Evolutionary conservation across 2,113 vertebrate genomes (phyloP).

Genomic region (Isurus oxyrinchus): DNA sequence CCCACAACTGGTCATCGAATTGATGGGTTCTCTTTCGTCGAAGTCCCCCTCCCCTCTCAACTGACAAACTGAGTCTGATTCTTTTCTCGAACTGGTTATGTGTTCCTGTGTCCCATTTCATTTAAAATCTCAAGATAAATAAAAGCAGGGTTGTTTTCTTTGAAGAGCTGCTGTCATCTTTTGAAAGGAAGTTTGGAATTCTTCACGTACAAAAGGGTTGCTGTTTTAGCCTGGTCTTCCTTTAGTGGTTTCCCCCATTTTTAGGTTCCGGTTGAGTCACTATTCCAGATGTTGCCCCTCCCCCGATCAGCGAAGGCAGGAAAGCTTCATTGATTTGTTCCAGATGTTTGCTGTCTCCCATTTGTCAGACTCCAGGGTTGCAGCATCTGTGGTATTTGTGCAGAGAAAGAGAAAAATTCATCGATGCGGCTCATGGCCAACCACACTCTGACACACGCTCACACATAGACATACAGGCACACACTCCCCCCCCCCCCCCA

Average conservation of each 20-base stretch:
- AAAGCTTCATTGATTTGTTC: conserved; percentile 27
- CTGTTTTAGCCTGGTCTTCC: neutral
- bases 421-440: neutral
- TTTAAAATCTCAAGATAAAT: neutral
- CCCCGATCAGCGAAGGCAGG: neutral
- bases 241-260: neutral
- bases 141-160: neutral
- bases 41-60: neutral
- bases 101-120: neutral
- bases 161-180: neutral
- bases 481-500: fast-evolving
- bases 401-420: neutral
- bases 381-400: neutral
- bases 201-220: neutral
- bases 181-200: neutral
- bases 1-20: neutral
- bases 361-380: neutral
- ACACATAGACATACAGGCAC: too few relatives aligned
- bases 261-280: conserved; percentile 21
- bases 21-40: neutral
- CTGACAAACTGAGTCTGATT: neutral
- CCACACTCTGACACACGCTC: neutral
- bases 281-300: conserved; percentile 18
- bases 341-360: conserved; percentile 27
- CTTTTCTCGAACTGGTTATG: neutral